Evolutionary conservation across 2,113 vertebrate species (phyloP), one percentile per base, ranked within the genome.

Genomic region (Prinia subflava): DNA sequence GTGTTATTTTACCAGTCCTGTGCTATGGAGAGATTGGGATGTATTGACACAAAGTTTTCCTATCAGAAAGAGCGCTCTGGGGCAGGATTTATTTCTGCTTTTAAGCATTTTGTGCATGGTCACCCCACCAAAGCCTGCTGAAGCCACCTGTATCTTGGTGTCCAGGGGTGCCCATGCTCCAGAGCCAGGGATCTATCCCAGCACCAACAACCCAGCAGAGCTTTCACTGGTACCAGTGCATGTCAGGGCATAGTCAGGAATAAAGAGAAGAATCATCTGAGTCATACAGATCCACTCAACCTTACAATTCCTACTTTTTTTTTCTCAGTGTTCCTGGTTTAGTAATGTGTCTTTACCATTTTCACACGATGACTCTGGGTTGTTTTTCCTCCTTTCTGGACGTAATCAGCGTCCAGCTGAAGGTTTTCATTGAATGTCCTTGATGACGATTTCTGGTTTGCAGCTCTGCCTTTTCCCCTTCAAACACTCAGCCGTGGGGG

Each of bases 91-190:
- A 42, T 68, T 89, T 53, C 64, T 67, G 7, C 19, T 47, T 17
- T 11, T 33, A 77, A 57, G 59, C 9, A 13, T 27, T 70, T 21
- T 39, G 14, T 28, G 42, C 0, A 0, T 33, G 24, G 44, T 11
- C 15, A 88, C 30, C 55, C 28, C 49, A 49, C 39, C 35, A 70
- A 37, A 89, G 27, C 10, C n/a, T 22, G 9, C 24, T 73, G 87
- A 67, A 76, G 31, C 7, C 78, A 20, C 28, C 41, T 68, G 30
- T 3, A 7, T 15, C 20, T 55, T 62, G 59, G 4, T 68, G 27
- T 52, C 24, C 57, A 60, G 25, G 5, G 3, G 2, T 20, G 21
- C 50, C 55, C 6, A 0, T 62, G 33, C 42, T 42, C 44, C 22
- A 73, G 44, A 37, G 10, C 5, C 17, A 33, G n/a, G 35, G 33